Evolutionary conservation across 1,140 invertebrate species (phyloP), one percentile per base, ranked within the genome.

Genomic region (Potamilus streckersoni): DNA sequence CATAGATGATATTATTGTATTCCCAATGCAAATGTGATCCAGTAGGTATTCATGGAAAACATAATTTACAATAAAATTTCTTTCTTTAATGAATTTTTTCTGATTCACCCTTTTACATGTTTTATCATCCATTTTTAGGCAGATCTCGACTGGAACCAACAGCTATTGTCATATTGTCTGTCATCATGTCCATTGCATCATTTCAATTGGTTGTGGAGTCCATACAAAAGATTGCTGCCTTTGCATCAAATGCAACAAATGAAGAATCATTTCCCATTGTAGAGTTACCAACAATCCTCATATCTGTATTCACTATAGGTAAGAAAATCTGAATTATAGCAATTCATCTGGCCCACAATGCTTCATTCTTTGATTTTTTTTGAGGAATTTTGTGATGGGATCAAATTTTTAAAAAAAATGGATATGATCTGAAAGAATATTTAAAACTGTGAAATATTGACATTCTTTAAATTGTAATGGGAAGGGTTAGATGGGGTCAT

Each of bases 141-240:
- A 69, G 90, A 61, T 91, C 91, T 23, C 81, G 89, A 38, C 83
- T 91, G n/a, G 91, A 92, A 67, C 91, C 91, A 11, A 80, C 91
- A 15, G 87, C 89, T 38, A 89, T 91, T 74, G 86, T 91, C 8
- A 84, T 90, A n/a, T 69, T 90, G 68, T 88, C 86, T n/a, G 91
- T 91, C 12, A 86, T 91, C 13, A 91, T 92, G 91, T 87, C 89
- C n/a, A 80, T 91, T 17, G 90, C 91, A 12, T 88, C 89, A n/a
- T 77, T 91, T 16, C 90, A 92, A 79, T 85, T 91, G 78, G 87
- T 91, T 49, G 77, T 88, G 1, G 84, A 91, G 70, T 89, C 90
- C 14, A 70, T 88, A 19, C 79, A 87, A 70, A 84, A 83, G 23
- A 85, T 91, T 20, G 75, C 86, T 19, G 63, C 49, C 4, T 73